These are phyloP conservation scores for Lobophora halterata DNA, from an alignment of 2,888 invertebrate species.

Conservation along the genomic window DNA sequence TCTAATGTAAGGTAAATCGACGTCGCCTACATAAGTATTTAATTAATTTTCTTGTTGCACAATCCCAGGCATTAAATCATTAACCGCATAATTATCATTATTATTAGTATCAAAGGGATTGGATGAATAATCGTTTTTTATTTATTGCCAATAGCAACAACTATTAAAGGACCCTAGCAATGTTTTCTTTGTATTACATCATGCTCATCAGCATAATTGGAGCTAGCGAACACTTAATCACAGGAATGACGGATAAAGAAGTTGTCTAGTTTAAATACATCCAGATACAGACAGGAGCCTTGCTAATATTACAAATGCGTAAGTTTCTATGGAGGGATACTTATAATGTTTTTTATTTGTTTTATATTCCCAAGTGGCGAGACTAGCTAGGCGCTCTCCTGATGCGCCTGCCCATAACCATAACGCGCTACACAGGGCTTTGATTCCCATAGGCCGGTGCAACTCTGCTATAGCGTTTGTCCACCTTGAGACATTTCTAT, in stretches of 20 bases:
- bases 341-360: too few species aligned
- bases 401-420: too few species aligned
- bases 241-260: conserved; percentile 22
- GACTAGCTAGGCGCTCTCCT: too few species aligned
- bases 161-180: conserved; percentile 33
- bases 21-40: neutral
- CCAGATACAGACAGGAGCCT: conserved; percentile 3
- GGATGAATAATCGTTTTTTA: conserved; percentile 26
- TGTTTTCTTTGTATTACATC: conserved; percentile 43
- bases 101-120: conserved; percentile 27
- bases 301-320: neutral
- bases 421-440: too few species aligned
- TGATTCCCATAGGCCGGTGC: too few species aligned
- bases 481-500: too few species aligned
- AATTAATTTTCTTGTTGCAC: neutral
- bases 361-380: too few species aligned
- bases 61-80: conserved; percentile 3
- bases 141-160: conserved; percentile 12
- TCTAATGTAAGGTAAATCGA: neutral
- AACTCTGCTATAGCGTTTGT: too few species aligned
- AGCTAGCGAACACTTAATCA: conserved; percentile 16
- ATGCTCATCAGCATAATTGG: conserved; percentile 33
- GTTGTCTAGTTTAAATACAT: conserved; percentile 22
- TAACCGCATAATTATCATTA: conserved; percentile 5
- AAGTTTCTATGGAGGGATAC: neutral